These are phyloP conservation scores for Dusona sp. DNA, from an alignment of 2,888 invertebrate genomes.

Conservation along the genomic window DNA sequence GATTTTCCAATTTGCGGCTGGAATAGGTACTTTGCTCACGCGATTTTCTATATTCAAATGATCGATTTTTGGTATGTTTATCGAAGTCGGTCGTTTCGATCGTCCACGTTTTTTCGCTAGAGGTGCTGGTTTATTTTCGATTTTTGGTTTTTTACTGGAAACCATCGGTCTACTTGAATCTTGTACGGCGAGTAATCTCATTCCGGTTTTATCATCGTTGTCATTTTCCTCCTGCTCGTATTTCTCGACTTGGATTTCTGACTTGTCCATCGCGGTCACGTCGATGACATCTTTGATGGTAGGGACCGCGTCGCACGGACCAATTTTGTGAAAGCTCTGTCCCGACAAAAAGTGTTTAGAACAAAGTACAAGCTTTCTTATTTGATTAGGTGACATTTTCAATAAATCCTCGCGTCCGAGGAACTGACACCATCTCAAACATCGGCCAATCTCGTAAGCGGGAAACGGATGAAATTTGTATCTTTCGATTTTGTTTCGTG, in stretches of 20 bases:
- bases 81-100: slow-evolving; percentile 80
- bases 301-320: slow-evolving; percentile 82
- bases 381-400: slow-evolving; percentile 84
- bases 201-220: slow-evolving; percentile 53
- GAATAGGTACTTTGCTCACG: slow-evolving; percentile 80
- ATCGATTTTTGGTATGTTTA: slow-evolving; percentile 81
- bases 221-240: slow-evolving; percentile 12
- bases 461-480: slow-evolving; percentile 84
- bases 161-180: slow-evolving; percentile 77
- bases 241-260: not conserved
- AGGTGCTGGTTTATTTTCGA: slow-evolving; percentile 82
- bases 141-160: slow-evolving; percentile 83
- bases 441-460: slow-evolving; percentile 83
- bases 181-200: slow-evolving; percentile 69
- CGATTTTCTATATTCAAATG: slow-evolving; percentile 76
- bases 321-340: slow-evolving; percentile 81
- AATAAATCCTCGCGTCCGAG: slow-evolving; percentile 82
- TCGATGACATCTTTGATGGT: slow-evolving; percentile 78
- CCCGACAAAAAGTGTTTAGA: slow-evolving; percentile 82
- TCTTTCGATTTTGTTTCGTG: slow-evolving; percentile 80
- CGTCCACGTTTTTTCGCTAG: slow-evolving; percentile 83
- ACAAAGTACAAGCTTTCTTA: slow-evolving; percentile 82
- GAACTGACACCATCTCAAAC: slow-evolving; percentile 83
- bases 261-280: not conserved
- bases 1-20: slow-evolving; percentile 81